Conservation (phyloP, 2,888 invertebrate genomes). For the Drosophila kambysellisi region DNA sequence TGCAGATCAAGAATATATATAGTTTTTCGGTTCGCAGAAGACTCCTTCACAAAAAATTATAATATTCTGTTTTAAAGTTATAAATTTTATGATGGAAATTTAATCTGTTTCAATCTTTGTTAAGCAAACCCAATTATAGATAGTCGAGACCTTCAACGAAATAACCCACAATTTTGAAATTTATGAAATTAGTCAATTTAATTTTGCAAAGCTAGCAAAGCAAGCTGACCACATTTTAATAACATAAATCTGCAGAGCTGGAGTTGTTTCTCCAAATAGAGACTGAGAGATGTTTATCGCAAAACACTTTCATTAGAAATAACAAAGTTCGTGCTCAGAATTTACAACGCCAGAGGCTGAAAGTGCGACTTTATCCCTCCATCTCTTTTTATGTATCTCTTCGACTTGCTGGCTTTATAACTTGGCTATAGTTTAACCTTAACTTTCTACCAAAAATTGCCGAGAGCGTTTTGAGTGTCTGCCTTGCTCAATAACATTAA, state of each 20-base stretch:
- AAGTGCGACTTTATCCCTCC: slow-evolving; percentile 8
- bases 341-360: slow-evolving; percentile 13
- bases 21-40: neutral
- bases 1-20: neutral
- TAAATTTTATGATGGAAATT: neutral
- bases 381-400: neutral
- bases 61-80: too few relatives aligned
- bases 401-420: slow-evolving; percentile 12
- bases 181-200: slow-evolving; percentile 1
- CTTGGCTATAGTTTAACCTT: slow-evolving; percentile 28
- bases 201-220: neutral
- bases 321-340: slow-evolving; percentile 27
- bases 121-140: neutral
- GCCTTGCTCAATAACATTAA: slow-evolving; percentile 28
- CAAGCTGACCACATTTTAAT: neutral
- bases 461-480: slow-evolving; percentile 22
- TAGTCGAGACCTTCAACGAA: neutral
- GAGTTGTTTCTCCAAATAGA: neutral
- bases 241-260: slow-evolving; percentile 2
- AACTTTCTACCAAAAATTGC: slow-evolving; percentile 24
- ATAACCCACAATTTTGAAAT: neutral
- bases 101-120: neutral
- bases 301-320: slow-evolving; percentile 56
- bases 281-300: slow-evolving; percentile 30
- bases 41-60: neutral